Conservation (phyloP, 1,140 invertebrate species). For the Zaprionus gabonicus region DNA sequence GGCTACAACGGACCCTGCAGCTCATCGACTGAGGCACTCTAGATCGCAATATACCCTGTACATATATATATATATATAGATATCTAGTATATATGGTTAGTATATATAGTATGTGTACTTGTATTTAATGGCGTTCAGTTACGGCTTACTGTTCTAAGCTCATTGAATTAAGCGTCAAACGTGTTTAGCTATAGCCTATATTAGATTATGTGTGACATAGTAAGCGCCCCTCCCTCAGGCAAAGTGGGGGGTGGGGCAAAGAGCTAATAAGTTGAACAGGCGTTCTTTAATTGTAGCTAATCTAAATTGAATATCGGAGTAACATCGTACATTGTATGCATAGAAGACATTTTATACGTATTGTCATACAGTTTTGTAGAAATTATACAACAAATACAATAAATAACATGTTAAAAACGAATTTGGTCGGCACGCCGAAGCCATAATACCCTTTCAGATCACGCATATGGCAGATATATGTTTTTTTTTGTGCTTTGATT, state of each 20-base stretch:
- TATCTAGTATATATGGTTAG: neutral
- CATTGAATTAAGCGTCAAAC: constrained; percentile 77
- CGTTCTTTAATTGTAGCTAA: constrained; percentile 18
- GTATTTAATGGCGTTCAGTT: constrained; percentile 44
- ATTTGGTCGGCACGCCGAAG: neutral
- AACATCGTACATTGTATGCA: constrained; percentile 64
- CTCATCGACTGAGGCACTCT: constrained; percentile 81
- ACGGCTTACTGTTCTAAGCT: constrained; percentile 52
- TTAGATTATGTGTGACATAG: constrained; percentile 82
- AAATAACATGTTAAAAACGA: neutral
- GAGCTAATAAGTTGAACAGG: constrained; percentile 45
- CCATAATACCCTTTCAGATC: neutral
- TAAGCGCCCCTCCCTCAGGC: constrained; percentile 48
- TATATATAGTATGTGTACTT: constrained; percentile 9
- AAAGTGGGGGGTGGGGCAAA: neutral
- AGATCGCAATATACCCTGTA: constrained; percentile 41
- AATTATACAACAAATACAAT: constrained; percentile 55
- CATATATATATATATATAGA: neutral
- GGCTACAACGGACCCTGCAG: constrained; percentile 82
- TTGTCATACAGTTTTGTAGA: constrained; percentile 77
- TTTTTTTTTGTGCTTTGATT: neutral
- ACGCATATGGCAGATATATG: neutral
- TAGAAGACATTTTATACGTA: constrained; percentile 65
- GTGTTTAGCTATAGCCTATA: constrained; percentile 68
- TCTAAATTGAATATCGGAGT: constrained; percentile 15